Evolutionary conservation across 2,888 invertebrate genomes (phyloP), one percentile per base, ranked within the genome.

Genomic region (Cosmia trapezina): DNA sequence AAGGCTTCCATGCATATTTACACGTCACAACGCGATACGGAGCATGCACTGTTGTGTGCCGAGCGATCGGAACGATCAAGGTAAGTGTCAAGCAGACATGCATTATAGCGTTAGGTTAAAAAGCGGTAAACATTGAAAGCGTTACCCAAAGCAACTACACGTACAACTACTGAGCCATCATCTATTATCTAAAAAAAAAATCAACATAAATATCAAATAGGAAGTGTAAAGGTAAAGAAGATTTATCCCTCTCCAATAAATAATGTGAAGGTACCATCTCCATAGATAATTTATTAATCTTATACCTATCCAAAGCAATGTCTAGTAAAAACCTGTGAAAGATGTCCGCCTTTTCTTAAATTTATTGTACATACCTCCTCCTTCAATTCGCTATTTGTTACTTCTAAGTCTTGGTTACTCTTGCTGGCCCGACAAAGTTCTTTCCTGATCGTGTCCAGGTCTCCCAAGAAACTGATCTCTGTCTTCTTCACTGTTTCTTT

Each of bases 311-410:
- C 41, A 53, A 64, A 47, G 14, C 8, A 57, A 28, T 5, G 19
- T 41, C 11, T 51, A 51, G 6, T 59, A 63, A 61, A 70, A 47
- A 37, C 41, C 28, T 47, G 33, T 12, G 49, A n/a, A 59, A 45
- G 14, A 2, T 41, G 2, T 59, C 8, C 12, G 1, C 19, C 6
- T 54, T 64, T 56, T 43, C n/a, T 59, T 59, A 68, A 45, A 53
- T 37, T 51, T 70, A 60, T 59, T 7, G 9, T 49, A 87, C 93
- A 86, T 91, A 97, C 97, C 96, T 97, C 97, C 90, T 97, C 97
- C 85, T 96, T 97, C 14, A 98, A 92, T 92, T 97, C 97, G 72
- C 97, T 96, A 84, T 97, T 97, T 45, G 97, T 97, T 60, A 97
- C 97, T 88, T 97, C 97, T 70, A 97, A 93, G 70, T 97, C 97